These are phyloP conservation scores for Leuciscus idus DNA, from an alignment of 2,113 vertebrate species.

Conservation along the genomic window DNA sequence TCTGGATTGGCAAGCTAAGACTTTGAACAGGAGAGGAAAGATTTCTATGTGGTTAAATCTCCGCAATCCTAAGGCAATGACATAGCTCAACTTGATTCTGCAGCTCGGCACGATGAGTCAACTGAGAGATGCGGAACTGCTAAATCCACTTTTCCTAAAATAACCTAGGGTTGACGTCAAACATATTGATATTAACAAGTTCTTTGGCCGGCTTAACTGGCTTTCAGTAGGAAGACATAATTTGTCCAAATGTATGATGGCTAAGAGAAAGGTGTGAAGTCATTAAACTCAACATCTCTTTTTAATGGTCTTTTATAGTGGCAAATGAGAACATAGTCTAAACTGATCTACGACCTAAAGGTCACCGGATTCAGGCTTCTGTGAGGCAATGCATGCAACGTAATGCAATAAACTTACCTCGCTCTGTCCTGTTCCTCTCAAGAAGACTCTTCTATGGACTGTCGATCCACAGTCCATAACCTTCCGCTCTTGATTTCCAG, in stretches of 20 bases:
- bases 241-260: background rate
- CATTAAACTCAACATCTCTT: conserved; percentile 19
- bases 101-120: conserved; percentile 10
- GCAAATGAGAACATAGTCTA: conserved; percentile 25
- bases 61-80: conserved; percentile 6
- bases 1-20: conserved; percentile 21
- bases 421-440: background rate
- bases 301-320: conserved; percentile 16
- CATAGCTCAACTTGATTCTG: conserved; percentile 13
- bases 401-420: conserved; percentile 11
- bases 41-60: conserved; percentile 8
- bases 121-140: background rate
- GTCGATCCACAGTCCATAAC: conserved; percentile 1
- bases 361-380: conserved; percentile 6
- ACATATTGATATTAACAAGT: background rate
- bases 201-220: background rate
- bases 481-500: conserved; percentile 26
- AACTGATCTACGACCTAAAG: conserved; percentile 33
- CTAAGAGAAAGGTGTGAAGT: conserved; percentile 3
- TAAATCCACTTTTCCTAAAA: background rate
- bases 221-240: background rate
- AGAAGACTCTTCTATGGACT: background rate
- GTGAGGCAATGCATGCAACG: conserved; percentile 37
- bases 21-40: background rate
- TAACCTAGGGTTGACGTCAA: conserved; percentile 17